Conservation (phyloP, 2,113 vertebrate species). For the Catharus minimus region DNA sequence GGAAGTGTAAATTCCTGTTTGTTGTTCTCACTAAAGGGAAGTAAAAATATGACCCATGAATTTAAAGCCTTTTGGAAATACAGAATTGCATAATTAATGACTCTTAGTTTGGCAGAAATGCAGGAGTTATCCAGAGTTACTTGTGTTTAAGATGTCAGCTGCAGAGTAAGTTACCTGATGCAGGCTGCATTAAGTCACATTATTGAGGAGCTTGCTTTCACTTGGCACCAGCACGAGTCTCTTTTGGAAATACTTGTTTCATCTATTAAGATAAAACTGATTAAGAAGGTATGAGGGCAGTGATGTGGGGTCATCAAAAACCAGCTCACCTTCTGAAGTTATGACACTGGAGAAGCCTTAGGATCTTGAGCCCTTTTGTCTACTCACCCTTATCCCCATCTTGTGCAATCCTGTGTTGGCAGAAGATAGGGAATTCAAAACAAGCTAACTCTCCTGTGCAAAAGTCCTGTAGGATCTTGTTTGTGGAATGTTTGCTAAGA, state of each 20-base stretch:
- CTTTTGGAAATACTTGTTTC: background rate
- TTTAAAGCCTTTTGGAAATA: background rate
- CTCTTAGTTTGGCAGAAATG: background rate
- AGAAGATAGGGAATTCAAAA: background rate
- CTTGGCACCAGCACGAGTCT: background rate
- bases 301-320: background rate
- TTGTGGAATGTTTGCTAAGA: background rate
- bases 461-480: background rate
- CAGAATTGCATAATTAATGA: background rate
- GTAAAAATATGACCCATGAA: background rate
- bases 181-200: background rate
- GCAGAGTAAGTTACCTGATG: background rate
- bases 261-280: background rate
- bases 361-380: background rate
- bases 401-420: conserved; percentile 11
- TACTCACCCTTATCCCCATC: background rate
- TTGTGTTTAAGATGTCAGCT: background rate
- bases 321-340: background rate
- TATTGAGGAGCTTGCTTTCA: background rate
- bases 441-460: background rate
- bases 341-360: background rate
- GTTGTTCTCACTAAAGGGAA: conserved; percentile 4
- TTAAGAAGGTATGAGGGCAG: background rate
- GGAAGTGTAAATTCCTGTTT: conserved; percentile 13
- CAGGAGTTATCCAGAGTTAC: background rate